Base-by-base conservation (phyloP, 2,888 invertebrate species). In the Morpho achilles region DNA sequence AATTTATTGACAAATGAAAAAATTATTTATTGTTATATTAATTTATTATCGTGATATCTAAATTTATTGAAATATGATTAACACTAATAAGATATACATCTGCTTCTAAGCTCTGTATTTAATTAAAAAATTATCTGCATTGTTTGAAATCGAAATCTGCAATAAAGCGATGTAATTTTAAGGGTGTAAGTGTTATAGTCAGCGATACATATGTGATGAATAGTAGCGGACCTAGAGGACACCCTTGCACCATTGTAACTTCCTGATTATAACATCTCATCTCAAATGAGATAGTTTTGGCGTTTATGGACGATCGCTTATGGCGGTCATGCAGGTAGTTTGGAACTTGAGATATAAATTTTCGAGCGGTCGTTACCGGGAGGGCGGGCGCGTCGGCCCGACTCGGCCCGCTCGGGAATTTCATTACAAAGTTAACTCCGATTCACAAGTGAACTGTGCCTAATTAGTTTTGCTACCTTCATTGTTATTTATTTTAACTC, bases 361-460 rank as follows among this genome's bases (percentile, higher is more conserved):
- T 65, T 56, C 59, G 53, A 59, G 53, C 47, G 61, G 58, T 53
- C 59, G 53, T 53, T 53, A 50, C 41, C 40, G 39, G 53, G 10
- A 48, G 54, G 42, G 23, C 42, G 7, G 16, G 10, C 3, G 46
- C 9, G 46, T n/a, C 9, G 9, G 46, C 32, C 54, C 49, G 59
- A 46, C 42, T 10, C 50, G 52, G 51, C 32, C 48, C 48, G 68
- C 67, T 69, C 65, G 69, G 72, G 79, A 78, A 81, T 80, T 81
- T 79, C 77, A 81, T 79, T 81, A 80, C 65, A 59, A 65, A 71
- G 67, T 71, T 62, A 75, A 77, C 75, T 76, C 69, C 68, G 67
- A 74, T 74, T 70, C 71, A 70, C 71, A 65, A 70, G 65, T 74
- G 75, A 75, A 75, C 75, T 75, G 73, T 71, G 54, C 72, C 73